Base-by-base conservation (phyloP, 2,888 invertebrate species). In the Callimorpha dominula region DNA sequence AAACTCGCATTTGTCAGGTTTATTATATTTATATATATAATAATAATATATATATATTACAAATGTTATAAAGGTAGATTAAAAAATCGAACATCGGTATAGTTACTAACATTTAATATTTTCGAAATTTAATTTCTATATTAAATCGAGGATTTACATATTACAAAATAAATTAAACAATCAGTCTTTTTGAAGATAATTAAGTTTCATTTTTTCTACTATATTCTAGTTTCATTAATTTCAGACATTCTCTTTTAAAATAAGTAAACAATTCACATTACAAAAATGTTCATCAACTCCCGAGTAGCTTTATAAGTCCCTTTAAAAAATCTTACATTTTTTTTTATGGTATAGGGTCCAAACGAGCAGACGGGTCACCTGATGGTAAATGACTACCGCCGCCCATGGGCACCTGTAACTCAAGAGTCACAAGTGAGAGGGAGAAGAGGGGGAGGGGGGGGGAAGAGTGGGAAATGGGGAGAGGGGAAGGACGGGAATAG, bases 141-240 rank as follows among this genome's bases (percentile, higher is more conserved):
- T 87, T 90, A 91, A 93, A 91, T 91, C 87, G 85, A 87, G 84
- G 87, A 90, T 91, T 90, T 89, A 90, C 88, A 88, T 75, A 84
- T 87, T 87, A 85, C 89, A 91, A 91, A 89, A 87, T 88, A 91
- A 94, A 92, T 89, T 93, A 94, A 95, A 94, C 86, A 93, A 95
- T 95, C 95, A 95, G 95, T 95, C 95, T 95, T 95, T 92, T 94
- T 90, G 91, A 94, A 95, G 94, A 94, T 94, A 94, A 94, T 84
- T 85, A 84, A 78, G 81, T 76, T 83, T 88, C 79, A 81, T 86
- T 78, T 80, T 86, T 82, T 86, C 81, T 85, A 85, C 77, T 73
- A 78, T 78, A 75, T 73, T 80, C 75, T 71, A 20, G 70, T 83
- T 81, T 76, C 71, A 46, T 15, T 76, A 60, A 43, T 72, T 83